These are phyloP conservation scores for Torymus auratus DNA, from an alignment of 2,888 invertebrate genomes.

Conservation along the genomic window DNA sequence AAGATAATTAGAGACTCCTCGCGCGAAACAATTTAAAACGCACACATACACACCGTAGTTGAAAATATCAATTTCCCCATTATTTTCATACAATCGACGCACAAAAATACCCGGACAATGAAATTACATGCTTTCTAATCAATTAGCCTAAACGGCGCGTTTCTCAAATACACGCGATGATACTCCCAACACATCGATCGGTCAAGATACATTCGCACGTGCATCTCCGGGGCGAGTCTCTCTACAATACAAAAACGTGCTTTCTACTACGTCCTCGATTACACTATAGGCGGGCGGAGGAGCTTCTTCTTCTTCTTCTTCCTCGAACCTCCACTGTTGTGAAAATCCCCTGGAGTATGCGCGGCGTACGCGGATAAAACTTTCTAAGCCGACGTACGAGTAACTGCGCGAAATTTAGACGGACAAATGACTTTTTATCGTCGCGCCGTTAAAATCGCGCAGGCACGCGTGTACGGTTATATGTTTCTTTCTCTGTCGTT, in stretches of 20 bases:
- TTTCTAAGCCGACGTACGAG: conserved; percentile 49
- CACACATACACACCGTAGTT: no score
- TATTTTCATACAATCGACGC: no score
- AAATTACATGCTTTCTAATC: no score
- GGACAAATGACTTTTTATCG: conserved; percentile 30
- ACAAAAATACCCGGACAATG: no score
- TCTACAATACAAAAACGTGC: conserved; percentile 26
- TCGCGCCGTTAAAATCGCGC: conserved; percentile 26
- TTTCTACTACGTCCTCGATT: conserved; percentile 52
- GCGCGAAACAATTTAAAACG: no score
- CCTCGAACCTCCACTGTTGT: not conserved
- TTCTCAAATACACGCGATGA: not conserved
- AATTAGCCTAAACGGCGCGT: no score
- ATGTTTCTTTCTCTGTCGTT: not conserved
- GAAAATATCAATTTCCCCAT: no score
- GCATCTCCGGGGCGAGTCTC: conserved; percentile 14
- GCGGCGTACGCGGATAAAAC: not conserved
- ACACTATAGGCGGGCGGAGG: not conserved
- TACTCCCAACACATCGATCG: conserved; percentile 6
- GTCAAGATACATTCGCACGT: conserved; percentile 18
- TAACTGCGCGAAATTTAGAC: conserved; percentile 37
- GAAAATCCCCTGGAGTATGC: conserved; percentile 12
- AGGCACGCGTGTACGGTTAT: not conserved
- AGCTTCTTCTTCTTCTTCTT: conserved; percentile 33
- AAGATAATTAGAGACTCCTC: no score